phyloP scores from a whole-genome alignment of 2,797 vertebrate genomes.

The Dipus sagitta region DNA sequence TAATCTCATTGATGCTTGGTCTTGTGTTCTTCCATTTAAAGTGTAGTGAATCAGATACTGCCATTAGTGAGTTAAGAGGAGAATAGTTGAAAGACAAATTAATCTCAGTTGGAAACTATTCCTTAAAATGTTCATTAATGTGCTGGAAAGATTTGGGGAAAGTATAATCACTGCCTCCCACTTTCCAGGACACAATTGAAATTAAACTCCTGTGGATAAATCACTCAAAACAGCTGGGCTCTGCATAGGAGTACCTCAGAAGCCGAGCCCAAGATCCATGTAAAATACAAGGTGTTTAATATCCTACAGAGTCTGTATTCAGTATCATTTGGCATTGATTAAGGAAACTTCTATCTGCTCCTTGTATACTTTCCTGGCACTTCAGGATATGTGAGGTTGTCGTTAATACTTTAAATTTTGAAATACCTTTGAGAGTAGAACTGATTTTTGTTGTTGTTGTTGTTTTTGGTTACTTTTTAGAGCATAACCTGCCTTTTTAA shows the following conservation, averaged over 20 bases:
- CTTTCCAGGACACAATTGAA: slow-evolving; percentile 73
- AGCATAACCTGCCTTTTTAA: neutral
- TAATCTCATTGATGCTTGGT: slow-evolving; percentile 39
- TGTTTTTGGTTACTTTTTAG: neutral
- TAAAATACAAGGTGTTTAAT: slow-evolving; percentile 68
- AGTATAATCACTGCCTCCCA: slow-evolving; percentile 75
- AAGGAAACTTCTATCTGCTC: neutral
- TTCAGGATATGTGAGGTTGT: neutral
- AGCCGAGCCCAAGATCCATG: slow-evolving; percentile 9
- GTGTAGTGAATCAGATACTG: slow-evolving; percentile 63
- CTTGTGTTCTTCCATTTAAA: slow-evolving; percentile 64
- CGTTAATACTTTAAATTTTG: slow-evolving; percentile 40
- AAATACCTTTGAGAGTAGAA: neutral
- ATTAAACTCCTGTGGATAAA: slow-evolving; percentile 80
- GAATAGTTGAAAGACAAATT: slow-evolving; percentile 75
- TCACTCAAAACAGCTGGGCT: slow-evolving; percentile 71
- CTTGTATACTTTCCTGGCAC: neutral
- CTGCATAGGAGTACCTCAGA: slow-evolving; percentile 52
- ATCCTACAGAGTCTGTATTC: slow-evolving; percentile 61
- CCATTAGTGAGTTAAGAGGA: slow-evolving; percentile 73
- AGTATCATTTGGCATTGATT: slow-evolving; percentile 60
- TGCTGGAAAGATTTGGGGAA: slow-evolving; percentile 71
- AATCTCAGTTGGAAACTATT: slow-evolving; percentile 78
- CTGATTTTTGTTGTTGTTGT: neutral
- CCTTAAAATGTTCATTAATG: slow-evolving; percentile 80